These are phyloP conservation scores for Dromiciops gliroides DNA, from an alignment of 2,113 vertebrate species.

Conservation along the genomic window DNA sequence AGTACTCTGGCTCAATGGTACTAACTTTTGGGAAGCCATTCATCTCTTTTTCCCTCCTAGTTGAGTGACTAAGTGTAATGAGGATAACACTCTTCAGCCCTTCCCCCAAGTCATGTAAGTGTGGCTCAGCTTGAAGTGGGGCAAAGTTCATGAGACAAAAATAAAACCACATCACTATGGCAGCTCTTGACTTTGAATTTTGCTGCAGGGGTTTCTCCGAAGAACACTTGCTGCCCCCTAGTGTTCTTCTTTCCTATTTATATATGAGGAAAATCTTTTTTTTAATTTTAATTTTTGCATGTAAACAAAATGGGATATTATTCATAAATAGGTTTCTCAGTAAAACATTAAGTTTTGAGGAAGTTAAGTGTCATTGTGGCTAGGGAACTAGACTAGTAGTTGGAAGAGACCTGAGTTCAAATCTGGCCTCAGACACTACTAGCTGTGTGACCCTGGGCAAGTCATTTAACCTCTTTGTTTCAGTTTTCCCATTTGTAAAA, in stretches of 20 bases:
- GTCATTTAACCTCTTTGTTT: neutral
- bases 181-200: neutral
- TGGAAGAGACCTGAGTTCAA: neutral
- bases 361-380: neutral
- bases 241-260: neutral
- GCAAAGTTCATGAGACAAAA: conserved; percentile 1
- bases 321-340: neutral
- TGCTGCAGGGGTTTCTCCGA: neutral
- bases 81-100: neutral
- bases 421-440: neutral
- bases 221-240: neutral
- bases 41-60: neutral
- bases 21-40: neutral
- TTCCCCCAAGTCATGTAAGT: neutral
- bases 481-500: too few species aligned
- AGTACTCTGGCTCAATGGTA: neutral
- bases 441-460: neutral
- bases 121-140: neutral
- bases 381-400: neutral
- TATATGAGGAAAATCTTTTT: neutral
- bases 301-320: neutral
- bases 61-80: neutral
- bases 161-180: neutral
- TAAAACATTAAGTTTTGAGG: neutral
- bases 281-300: too few species aligned